Evolutionary conservation across 2,113 vertebrate genomes (phyloP).

Genomic region (Triplophysa dalaica): DNA sequence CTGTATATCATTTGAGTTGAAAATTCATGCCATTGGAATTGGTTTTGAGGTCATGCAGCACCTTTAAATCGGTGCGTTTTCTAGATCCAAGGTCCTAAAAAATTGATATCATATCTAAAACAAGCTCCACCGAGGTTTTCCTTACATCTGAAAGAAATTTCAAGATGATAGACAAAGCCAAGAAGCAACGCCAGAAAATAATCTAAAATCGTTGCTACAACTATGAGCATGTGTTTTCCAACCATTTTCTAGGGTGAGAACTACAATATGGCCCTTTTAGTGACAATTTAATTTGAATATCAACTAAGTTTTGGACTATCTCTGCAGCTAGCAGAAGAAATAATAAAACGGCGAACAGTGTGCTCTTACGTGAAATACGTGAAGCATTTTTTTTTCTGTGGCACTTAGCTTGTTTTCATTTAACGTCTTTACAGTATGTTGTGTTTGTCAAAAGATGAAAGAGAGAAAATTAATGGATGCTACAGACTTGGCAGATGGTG

Average conservation of each 20-base stretch:
- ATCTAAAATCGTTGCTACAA: slow-evolving; percentile 56
- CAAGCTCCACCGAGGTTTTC: slow-evolving; percentile 30
- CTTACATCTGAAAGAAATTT: slow-evolving; percentile 55
- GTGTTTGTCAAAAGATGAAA: too few species aligned
- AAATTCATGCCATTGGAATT: slow-evolving; percentile 72
- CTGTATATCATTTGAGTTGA: slow-evolving; percentile 56
- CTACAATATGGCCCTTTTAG: slow-evolving; percentile 57
- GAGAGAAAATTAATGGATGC: not conserved
- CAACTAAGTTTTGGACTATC: slow-evolving; percentile 35
- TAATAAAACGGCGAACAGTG: slow-evolving; percentile 59
- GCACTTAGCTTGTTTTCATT: slow-evolving; percentile 20
- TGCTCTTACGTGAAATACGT: slow-evolving; percentile 48
- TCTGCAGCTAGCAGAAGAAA: slow-evolving; percentile 43
- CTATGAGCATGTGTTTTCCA: slow-evolving; percentile 35
- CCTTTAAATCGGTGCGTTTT: slow-evolving; percentile 57
- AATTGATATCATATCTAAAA: slow-evolving; percentile 50
- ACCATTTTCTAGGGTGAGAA: slow-evolving; percentile 39
- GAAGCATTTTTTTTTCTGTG: not conserved
- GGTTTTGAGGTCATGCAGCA: slow-evolving; percentile 74
- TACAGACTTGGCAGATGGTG: too few species aligned
- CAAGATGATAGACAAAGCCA: slow-evolving; percentile 50
- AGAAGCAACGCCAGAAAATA: slow-evolving; percentile 43
- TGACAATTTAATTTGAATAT: slow-evolving; percentile 47
- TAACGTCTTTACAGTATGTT: not conserved
- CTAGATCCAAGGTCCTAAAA: slow-evolving; percentile 62